These are phyloP conservation scores for Carapus acus DNA, from an alignment of 2,797 vertebrate species.

Conservation along the genomic window DNA sequence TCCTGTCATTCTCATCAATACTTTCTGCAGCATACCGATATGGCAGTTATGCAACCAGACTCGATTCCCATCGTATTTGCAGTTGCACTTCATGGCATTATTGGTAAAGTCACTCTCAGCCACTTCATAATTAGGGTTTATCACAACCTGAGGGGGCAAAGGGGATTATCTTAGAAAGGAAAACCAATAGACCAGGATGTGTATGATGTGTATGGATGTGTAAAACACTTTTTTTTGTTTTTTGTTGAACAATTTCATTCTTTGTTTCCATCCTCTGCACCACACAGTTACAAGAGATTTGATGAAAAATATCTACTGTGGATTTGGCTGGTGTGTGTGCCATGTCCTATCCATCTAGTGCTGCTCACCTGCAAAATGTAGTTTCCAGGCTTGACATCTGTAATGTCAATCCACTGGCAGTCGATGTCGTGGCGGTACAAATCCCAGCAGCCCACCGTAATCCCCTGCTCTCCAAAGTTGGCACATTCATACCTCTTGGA, in stretches of 20 bases:
- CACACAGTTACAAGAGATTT: too few species aligned
- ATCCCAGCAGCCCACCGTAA: slow-evolving; percentile 98
- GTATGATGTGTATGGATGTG: too few species aligned
- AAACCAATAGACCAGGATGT: neutral
- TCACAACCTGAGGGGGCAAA: slow-evolving; percentile 81
- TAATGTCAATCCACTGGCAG: slow-evolving; percentile 98
- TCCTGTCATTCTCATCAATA: rapidly evolving
- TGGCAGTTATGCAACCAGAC: slow-evolving; percentile 98
- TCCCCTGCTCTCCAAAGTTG: slow-evolving; percentile 97
- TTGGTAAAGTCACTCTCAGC: slow-evolving; percentile 98
- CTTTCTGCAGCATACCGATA: slow-evolving; percentile 69
- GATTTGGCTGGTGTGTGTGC: too few species aligned
- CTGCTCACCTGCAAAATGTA: slow-evolving; percentile 88
- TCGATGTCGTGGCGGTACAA: slow-evolving; percentile 96
- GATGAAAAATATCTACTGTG: too few species aligned
- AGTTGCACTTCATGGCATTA: slow-evolving; percentile 98
- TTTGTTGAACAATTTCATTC: too few species aligned
- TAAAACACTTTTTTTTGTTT: too few species aligned
- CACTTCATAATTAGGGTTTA: slow-evolving; percentile 93
- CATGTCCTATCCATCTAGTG: too few species aligned
- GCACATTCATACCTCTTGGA: slow-evolving; percentile 95
- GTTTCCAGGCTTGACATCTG: slow-evolving; percentile 90
- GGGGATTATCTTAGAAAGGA: too few species aligned
- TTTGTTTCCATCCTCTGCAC: too few species aligned
- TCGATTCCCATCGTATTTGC: slow-evolving; percentile 95